Percentiles rank a stretch among this genome's conserved stretches.
phyloP scores from a whole-genome alignment of 1,140 invertebrate genomes.

The Sinella curviseta region DNA sequence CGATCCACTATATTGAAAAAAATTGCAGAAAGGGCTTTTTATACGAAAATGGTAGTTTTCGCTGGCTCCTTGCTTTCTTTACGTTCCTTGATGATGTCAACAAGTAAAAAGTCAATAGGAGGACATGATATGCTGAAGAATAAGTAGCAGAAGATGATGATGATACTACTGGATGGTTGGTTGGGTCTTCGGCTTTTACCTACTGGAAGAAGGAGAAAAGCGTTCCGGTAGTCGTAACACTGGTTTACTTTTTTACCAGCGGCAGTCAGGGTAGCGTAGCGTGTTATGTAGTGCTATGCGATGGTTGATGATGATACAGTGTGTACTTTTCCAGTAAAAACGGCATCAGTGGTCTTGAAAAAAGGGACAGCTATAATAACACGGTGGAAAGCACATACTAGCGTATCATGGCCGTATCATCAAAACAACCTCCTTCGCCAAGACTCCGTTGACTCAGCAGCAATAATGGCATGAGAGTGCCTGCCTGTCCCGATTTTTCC shows the following conservation, averaged over 20 bases:
- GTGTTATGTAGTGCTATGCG: background rate
- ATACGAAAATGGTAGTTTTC: background rate
- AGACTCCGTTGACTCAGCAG: no score
- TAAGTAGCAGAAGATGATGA: background rate
- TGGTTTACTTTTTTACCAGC: constrained; percentile 11
- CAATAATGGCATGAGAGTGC: no score
- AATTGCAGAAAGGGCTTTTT: no score
- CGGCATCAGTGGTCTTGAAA: background rate
- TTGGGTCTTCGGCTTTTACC: no score
- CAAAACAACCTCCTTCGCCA: no score
- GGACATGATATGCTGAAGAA: background rate
- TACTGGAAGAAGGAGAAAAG: no score
- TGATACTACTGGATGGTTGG: no score
- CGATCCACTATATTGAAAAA: no score
- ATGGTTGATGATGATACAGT: background rate
- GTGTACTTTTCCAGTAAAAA: background rate
- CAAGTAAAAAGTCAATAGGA: constrained; percentile 23
- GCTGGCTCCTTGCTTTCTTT: background rate
- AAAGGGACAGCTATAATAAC: background rate
- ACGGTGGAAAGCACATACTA: background rate
- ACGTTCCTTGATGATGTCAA: constrained; percentile 2
- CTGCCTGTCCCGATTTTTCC: background rate
- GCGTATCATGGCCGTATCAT: no score
- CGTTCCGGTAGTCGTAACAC: background rate
- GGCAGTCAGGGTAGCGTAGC: background rate